phyloP scores from a whole-genome alignment of 1,140 invertebrate species.

The Drosophila punjabiensis region DNA sequence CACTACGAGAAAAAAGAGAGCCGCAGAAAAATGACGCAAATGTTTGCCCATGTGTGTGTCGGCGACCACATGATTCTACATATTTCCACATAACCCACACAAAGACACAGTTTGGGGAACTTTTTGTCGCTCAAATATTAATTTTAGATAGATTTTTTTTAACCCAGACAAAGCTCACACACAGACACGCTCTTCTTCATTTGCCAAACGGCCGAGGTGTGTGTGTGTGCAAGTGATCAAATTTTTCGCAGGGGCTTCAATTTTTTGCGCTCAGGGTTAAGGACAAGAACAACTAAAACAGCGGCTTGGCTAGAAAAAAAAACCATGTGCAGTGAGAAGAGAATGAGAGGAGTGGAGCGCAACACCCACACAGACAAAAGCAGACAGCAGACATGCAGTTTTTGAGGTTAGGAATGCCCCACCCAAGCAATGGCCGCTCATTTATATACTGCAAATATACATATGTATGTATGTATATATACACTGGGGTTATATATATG shows the following conservation, averaged over 20 bases:
- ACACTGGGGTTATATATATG: conserved; percentile 25
- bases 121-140: conserved; percentile 82
- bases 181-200: conserved; percentile 18
- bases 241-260: conserved; percentile 22
- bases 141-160: conserved; percentile 75
- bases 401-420: conserved; percentile 84
- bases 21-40: conserved; percentile 70
- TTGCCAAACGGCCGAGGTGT: conserved; percentile 19
- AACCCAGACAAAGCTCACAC: conserved; percentile 48
- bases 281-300: conserved; percentile 58
- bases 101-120: conserved; percentile 31
- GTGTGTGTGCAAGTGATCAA: conserved; percentile 43
- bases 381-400: conserved; percentile 35
- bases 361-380: conserved; percentile 38
- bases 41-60: conserved; percentile 41
- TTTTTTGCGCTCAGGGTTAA: conserved; percentile 68
- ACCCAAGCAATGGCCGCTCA: conserved; percentile 78
- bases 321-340: conserved; percentile 64
- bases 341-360: conserved; percentile 30
- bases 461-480: conserved; percentile 24
- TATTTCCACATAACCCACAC: conserved; percentile 74
- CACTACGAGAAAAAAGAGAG: conserved; percentile 53
- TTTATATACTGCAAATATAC: conserved; percentile 47
- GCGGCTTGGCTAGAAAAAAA: conserved; percentile 48
- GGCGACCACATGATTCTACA: conserved; percentile 75